Evolutionary conservation across 1,140 invertebrate species (phyloP).

Genomic region (Atta cephalotes): DNA sequence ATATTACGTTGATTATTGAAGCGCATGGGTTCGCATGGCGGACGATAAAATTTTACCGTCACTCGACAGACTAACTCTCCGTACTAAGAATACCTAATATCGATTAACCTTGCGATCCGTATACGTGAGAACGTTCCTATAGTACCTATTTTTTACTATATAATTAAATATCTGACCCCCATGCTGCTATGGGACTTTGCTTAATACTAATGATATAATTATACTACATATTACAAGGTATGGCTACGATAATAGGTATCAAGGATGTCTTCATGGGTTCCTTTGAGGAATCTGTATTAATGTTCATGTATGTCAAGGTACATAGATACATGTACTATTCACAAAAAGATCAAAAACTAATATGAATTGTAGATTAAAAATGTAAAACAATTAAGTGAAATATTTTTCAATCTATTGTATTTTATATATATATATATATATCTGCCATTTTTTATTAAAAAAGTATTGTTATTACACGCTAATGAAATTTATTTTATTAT

Average conservation of each 20-base stretch:
- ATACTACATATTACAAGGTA: not conserved
- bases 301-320: not conserved
- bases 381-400: not conserved
- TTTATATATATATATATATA: too few species aligned
- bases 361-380: not conserved
- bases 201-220: slow-evolving; percentile 48
- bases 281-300: slow-evolving; percentile 12
- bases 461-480: not conserved
- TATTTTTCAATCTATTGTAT: too few species aligned
- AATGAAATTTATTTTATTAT: not conserved
- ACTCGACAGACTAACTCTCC: not conserved
- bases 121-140: slow-evolving; percentile 43
- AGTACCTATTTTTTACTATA: slow-evolving; percentile 13
- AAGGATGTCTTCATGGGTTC: not conserved
- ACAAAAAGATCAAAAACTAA: slow-evolving; percentile 1
- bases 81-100: slow-evolving; percentile 60
- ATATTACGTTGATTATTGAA: slow-evolving; percentile 51
- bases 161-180: slow-evolving; percentile 44
- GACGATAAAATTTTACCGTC: slow-evolving; percentile 54
- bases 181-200: not conserved
- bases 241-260: not conserved
- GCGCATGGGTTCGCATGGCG: slow-evolving; percentile 15
- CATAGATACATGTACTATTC: not conserved
- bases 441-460: too few species aligned
- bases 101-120: slow-evolving; percentile 61